Conservation (phyloP, 2,113 vertebrate species). For the Pangasianodon gigas region DNA sequence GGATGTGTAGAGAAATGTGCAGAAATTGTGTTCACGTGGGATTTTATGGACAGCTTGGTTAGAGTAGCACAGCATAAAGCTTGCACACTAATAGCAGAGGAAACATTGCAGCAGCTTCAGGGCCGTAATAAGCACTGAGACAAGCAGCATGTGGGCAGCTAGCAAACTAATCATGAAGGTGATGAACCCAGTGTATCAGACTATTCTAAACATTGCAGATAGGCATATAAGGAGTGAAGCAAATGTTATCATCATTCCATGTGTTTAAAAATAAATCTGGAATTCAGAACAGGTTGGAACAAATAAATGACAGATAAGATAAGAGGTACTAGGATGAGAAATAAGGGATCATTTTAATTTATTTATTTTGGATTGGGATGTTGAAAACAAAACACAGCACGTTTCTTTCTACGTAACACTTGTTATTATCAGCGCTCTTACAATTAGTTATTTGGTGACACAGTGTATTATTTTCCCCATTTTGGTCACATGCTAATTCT, state of each 20-base stretch:
- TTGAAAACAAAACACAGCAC: neutral
- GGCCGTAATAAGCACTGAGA: conserved; percentile 18
- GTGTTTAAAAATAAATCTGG: neutral
- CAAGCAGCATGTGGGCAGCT: conserved; percentile 24
- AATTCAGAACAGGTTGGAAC: neutral
- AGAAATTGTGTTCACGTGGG: conserved; percentile 20
- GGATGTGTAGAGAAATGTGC: conserved; percentile 4
- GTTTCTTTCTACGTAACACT: neutral
- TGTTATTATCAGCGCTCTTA: neutral
- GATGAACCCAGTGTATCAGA: neutral
- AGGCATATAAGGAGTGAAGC: neutral
- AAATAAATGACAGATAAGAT: neutral
- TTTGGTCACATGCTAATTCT: neutral
- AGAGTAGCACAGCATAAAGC: neutral
- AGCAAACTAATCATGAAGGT: neutral
- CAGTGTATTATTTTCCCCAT: neutral
- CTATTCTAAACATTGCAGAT: neutral
- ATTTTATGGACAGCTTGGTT: neutral
- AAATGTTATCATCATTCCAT: neutral
- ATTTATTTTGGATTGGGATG: neutral
- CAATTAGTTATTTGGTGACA: neutral
- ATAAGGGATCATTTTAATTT: neutral
- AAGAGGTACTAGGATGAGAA: neutral
- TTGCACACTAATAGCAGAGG: conserved; percentile 20
- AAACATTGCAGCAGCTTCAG: conserved; percentile 14